Percentiles rank a stretch among this genome's conserved stretches.
phyloP scores from a whole-genome alignment of 1,140 invertebrate species.

The Pseudomyrmex sp. region DNA sequence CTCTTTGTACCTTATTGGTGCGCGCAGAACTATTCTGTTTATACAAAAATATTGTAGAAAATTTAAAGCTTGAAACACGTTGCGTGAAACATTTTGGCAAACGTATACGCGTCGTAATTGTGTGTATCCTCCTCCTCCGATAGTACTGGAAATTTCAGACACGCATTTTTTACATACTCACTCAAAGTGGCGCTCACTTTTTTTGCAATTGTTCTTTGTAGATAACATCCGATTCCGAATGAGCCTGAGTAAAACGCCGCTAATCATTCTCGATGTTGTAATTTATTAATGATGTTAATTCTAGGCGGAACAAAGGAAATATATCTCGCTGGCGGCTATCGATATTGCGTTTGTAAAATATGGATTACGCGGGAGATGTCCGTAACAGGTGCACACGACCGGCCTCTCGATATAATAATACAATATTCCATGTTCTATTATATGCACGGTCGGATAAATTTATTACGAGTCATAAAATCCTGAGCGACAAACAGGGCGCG shows the following conservation, averaged over 20 bases:
- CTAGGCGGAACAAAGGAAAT: conserved; percentile 57
- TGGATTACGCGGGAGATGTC: conserved; percentile 51
- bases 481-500: conserved; percentile 26
- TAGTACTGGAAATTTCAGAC: conserved; percentile 30
- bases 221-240: conserved; percentile 3
- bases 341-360: conserved; percentile 60
- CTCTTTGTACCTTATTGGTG: too few relatives aligned
- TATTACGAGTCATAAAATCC: conserved; percentile 51
- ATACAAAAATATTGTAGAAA: not conserved
- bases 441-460: conserved; percentile 51
- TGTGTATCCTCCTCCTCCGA: not conserved
- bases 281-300: conserved; percentile 62
- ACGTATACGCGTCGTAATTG: not conserved
- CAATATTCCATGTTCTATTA: conserved; percentile 50
- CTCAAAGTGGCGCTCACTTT: not conserved
- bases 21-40: too few relatives aligned
- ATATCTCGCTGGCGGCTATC: conserved; percentile 51
- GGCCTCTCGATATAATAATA: conserved; percentile 56
- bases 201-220: conserved; percentile 18
- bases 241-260: not conserved
- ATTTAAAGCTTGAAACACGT: not conserved
- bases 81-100: not conserved
- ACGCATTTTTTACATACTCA: not conserved
- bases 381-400: conserved; percentile 51
- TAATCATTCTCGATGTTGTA: conserved; percentile 42